These are phyloP conservation scores for Gymnocypris eckloni DNA, from an alignment of 2,797 vertebrate species.

Conservation along the genomic window DNA sequence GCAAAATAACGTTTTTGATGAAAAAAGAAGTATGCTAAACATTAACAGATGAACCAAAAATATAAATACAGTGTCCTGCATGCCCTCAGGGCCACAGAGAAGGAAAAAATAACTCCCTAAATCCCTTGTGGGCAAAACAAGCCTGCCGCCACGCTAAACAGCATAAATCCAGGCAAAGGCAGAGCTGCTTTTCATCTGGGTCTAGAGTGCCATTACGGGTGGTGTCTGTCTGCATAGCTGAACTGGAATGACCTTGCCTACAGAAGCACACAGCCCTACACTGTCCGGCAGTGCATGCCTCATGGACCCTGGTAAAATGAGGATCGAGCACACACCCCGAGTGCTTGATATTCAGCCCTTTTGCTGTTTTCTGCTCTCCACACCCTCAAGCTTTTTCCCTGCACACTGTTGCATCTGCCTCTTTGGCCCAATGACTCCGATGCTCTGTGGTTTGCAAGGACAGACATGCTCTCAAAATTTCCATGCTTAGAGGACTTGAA, in stretches of 20 bases:
- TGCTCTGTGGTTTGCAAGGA: slow-evolving; percentile 24
- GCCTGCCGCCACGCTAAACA: slow-evolving; percentile 50
- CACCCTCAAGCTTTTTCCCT: background rate
- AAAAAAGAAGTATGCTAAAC: background rate
- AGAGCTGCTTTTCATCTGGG: slow-evolving; percentile 50
- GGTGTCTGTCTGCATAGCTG: slow-evolving; percentile 57
- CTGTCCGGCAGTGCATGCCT: slow-evolving; percentile 54
- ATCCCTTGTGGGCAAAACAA: slow-evolving; percentile 60
- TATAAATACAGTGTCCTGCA: background rate
- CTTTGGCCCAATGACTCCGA: slow-evolving; percentile 28
- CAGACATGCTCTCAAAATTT: slow-evolving; percentile 18
- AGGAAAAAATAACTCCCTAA: slow-evolving; percentile 38
- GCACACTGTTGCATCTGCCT: slow-evolving; percentile 16
- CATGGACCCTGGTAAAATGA: slow-evolving; percentile 26
- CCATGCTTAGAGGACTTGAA: slow-evolving; percentile 8
- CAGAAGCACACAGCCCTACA: slow-evolving; percentile 64
- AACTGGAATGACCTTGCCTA: slow-evolving; percentile 62
- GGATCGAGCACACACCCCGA: slow-evolving; percentile 1
- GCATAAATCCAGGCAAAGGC: slow-evolving; percentile 49
- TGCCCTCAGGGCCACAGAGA: slow-evolving; percentile 1
- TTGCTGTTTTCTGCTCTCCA: slow-evolving; percentile 23
- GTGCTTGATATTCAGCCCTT: slow-evolving; percentile 31
- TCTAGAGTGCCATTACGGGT: slow-evolving; percentile 36
- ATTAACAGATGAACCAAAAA: background rate
- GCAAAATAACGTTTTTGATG: background rate